Evolutionary conservation across 2,888 invertebrate genomes (phyloP).

Genomic region (Polylopha cassiicola): DNA sequence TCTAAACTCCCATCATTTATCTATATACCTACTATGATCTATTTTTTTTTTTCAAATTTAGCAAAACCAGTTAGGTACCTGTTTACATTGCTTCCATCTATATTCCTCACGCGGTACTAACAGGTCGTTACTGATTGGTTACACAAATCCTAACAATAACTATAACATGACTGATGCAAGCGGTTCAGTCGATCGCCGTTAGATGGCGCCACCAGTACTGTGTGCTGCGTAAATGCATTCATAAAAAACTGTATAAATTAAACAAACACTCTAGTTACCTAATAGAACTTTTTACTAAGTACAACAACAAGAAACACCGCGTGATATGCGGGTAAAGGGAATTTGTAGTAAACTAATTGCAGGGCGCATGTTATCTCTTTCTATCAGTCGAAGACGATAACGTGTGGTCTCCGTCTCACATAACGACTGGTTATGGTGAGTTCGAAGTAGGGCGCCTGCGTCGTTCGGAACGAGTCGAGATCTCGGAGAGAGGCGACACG

Average conservation of each 20-base stretch:
- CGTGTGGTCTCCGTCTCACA: slow-evolving; percentile 57
- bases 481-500: slow-evolving; percentile 70
- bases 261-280: slow-evolving; percentile 13
- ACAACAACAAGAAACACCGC: no score
- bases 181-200: not conserved
- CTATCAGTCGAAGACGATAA: slow-evolving; percentile 30
- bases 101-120: slow-evolving; percentile 5
- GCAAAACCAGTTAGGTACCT: no score
- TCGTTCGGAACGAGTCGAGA: slow-evolving; percentile 64
- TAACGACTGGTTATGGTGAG: slow-evolving; percentile 52
- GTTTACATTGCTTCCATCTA: slow-evolving; percentile 14
- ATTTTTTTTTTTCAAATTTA: no score
- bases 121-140: not conserved
- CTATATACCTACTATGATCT: slow-evolving; percentile 14
- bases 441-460: slow-evolving; percentile 70
- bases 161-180: not conserved
- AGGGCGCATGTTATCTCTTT: slow-evolving; percentile 35
- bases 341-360: no score
- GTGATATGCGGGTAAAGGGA: no score
- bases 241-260: slow-evolving; percentile 14
- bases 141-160: slow-evolving; percentile 1
- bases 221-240: not conserved
- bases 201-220: slow-evolving; percentile 29
- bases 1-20: no score
- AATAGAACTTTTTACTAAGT: slow-evolving; percentile 7